These are phyloP conservation scores for Takifugu flavidus DNA, from an alignment of 2,113 vertebrate genomes.

Conservation along the genomic window DNA sequence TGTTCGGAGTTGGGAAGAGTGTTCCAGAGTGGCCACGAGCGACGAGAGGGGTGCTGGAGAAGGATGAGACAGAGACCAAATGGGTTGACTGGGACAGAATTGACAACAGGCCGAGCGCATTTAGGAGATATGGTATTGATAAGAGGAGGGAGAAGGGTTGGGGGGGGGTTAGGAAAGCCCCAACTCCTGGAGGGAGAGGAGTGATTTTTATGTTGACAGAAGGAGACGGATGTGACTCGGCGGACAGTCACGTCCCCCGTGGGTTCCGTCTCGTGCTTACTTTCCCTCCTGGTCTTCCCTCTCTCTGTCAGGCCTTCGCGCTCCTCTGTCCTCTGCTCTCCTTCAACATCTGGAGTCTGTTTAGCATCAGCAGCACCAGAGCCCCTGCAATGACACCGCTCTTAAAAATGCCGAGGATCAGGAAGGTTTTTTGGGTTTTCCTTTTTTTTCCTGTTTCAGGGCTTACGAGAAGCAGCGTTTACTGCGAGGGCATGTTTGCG, in stretches of 20 bases:
- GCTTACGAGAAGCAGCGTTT: slow-evolving; percentile 14
- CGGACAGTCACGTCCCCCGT: slow-evolving; percentile 52
- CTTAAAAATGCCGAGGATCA: slow-evolving; percentile 47
- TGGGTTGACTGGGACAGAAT: slow-evolving; percentile 25
- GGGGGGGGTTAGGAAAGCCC: slow-evolving; percentile 38
- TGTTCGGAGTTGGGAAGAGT: slow-evolving; percentile 28
- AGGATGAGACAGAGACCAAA: slow-evolving; percentile 31
- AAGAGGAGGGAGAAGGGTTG: slow-evolving; percentile 21
- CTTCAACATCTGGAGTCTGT: slow-evolving; percentile 74
- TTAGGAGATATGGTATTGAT: slow-evolving; percentile 49
- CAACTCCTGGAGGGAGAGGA: slow-evolving; percentile 20
- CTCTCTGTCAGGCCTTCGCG: slow-evolving; percentile 39
- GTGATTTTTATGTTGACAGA: slow-evolving; percentile 58
- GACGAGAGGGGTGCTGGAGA: slow-evolving; percentile 28
- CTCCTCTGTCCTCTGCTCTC: slow-evolving; percentile 49
- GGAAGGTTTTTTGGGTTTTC: not conserved
- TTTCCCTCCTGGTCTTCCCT: slow-evolving; percentile 5
- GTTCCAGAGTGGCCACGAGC: slow-evolving; percentile 21
- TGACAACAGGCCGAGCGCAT: slow-evolving; percentile 39
- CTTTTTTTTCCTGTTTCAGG: not conserved
- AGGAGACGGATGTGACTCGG: slow-evolving; percentile 64
- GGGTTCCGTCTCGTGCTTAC: slow-evolving; percentile 40
- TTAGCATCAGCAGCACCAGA: slow-evolving; percentile 57
- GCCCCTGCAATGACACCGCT: slow-evolving; percentile 53
- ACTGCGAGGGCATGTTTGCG: not conserved